These are phyloP conservation scores for Empis livida DNA, from an alignment of 2,888 invertebrate genomes.

Conservation along the genomic window DNA sequence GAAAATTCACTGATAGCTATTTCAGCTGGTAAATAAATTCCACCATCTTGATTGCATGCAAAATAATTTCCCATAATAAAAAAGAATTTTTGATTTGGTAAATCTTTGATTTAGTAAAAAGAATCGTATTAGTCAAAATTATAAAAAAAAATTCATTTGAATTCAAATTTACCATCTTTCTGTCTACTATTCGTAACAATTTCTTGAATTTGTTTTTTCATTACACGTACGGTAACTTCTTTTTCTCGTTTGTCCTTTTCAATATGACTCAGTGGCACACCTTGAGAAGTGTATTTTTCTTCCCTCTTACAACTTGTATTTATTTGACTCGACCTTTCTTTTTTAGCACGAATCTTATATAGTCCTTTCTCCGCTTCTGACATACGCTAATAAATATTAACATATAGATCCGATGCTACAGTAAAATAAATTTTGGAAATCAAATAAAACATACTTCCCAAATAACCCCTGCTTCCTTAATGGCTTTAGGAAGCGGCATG, in stretches of 20 bases:
- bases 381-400: too few relatives aligned
- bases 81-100: conserved; percentile 21
- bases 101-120: conserved; percentile 18
- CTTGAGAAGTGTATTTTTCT: conserved; percentile 22
- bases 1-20: conserved; percentile 38
- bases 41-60: conserved; percentile 17
- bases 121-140: neutral
- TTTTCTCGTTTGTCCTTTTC: conserved; percentile 17
- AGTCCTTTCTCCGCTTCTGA: too few relatives aligned
- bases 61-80: conserved; percentile 30
- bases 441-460: too few relatives aligned
- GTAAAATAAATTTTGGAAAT: too few relatives aligned
- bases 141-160: neutral
- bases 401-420: too few relatives aligned
- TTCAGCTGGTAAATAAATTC: conserved; percentile 39
- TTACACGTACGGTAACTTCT: conserved; percentile 14
- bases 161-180: conserved; percentile 17
- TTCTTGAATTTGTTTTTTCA: conserved; percentile 24
- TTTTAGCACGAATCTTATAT: too few relatives aligned
- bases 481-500: too few relatives aligned
- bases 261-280: conserved; percentile 17
- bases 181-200: conserved; percentile 18
- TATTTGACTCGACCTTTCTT: too few relatives aligned
- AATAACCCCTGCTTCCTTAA: too few relatives aligned
- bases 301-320: neutral